A percentile compares a stretch with the other conserved stretches of the same genome.
phyloP scores from a whole-genome alignment of 1,140 invertebrate genomes.

The Glomeris maerens region DNA sequence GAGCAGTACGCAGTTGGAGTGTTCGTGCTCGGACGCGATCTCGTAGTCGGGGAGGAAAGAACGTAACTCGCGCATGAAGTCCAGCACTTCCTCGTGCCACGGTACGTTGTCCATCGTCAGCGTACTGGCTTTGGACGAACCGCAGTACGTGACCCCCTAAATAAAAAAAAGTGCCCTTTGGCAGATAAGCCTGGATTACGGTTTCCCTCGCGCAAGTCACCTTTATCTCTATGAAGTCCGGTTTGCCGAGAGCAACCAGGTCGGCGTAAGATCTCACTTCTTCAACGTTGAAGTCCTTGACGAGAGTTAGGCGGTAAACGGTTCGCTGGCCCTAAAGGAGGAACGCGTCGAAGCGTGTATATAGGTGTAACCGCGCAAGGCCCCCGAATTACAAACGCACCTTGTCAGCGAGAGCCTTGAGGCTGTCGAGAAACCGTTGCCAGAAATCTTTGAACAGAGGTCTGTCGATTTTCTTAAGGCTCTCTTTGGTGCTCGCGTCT shows the following conservation, averaged over 20 bases:
- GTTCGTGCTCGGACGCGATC: constrained; percentile 47
- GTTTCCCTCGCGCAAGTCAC: no score
- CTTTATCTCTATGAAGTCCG: constrained; percentile 53
- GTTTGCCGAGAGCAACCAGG: constrained; percentile 41
- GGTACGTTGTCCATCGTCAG: constrained; percentile 51
- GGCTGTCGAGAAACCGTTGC: constrained; percentile 43
- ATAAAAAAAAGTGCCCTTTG: constrained; percentile 12
- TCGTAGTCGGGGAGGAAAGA: constrained; percentile 38
- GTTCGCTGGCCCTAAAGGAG: constrained; percentile 40
- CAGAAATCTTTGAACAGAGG: constrained; percentile 49
- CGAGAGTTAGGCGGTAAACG: constrained; percentile 47
- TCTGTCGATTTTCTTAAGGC: constrained; percentile 47
- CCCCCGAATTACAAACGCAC: constrained; percentile 16
- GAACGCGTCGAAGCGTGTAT: neutral
- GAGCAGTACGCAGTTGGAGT: constrained; percentile 47
- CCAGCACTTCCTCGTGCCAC: constrained; percentile 47
- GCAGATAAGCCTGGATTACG: neutral
- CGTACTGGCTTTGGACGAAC: constrained; percentile 39
- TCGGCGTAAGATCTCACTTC: constrained; percentile 45
- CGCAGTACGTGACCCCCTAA: constrained; percentile 49
- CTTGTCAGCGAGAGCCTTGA: constrained; percentile 39
- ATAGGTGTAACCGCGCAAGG: neutral
- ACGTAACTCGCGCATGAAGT: constrained; percentile 37
- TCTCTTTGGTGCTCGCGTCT: constrained; percentile 47
- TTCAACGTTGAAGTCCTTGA: constrained; percentile 46